phyloP scores from a whole-genome alignment of 2,113 vertebrate genomes.

The Corvus moneduloides region DNA sequence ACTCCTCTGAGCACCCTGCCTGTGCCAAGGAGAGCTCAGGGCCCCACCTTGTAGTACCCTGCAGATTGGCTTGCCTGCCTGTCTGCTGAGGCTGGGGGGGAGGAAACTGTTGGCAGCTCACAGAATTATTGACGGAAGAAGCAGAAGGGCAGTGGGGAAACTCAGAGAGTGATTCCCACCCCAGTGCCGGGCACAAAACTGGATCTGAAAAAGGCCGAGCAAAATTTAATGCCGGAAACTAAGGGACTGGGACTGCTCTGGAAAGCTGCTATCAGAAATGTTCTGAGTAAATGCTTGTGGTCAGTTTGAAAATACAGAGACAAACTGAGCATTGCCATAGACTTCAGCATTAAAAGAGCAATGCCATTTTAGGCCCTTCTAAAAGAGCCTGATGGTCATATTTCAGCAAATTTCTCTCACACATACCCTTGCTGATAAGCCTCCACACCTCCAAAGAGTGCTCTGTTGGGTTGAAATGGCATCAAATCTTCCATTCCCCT shows the following conservation, averaged over 20 bases:
- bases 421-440: neutral
- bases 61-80: neutral
- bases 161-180: neutral
- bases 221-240: neutral
- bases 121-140: neutral
- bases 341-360: neutral
- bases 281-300: neutral
- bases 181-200: neutral
- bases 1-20: neutral
- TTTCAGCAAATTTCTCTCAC: neutral
- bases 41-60: neutral
- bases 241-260: accelerated
- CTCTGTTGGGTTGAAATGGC: neutral
- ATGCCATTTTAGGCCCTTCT: neutral
- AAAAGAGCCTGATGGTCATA: neutral
- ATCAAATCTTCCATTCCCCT: neutral
- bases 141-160: neutral
- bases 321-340: neutral
- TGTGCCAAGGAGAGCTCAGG: neutral
- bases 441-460: neutral
- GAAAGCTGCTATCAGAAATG: neutral
- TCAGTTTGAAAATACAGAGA: neutral
- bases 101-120: neutral
- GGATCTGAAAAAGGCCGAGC: neutral
- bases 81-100: neutral